Percentiles rank a stretch among this genome's conserved stretches.
Evolutionary conservation across 2,888 invertebrate genomes (phyloP).

Genomic region (Acleris sparsana): DNA sequence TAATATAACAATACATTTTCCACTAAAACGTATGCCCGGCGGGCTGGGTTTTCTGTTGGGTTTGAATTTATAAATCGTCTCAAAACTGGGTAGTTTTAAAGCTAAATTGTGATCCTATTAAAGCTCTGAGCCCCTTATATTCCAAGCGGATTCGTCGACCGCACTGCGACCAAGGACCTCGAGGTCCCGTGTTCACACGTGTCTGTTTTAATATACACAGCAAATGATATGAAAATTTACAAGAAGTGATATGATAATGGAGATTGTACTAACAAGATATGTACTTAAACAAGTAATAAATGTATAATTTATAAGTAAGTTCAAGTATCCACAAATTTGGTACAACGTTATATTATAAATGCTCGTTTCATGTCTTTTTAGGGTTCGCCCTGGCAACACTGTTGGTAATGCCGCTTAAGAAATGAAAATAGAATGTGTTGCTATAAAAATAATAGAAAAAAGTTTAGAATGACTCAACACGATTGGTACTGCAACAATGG

Average conservation of each 20-base stretch:
- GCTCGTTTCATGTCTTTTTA: conserved; percentile 79
- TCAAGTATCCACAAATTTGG: conserved; percentile 67
- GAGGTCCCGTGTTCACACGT: conserved; percentile 66
- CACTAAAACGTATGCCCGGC: conserved; percentile 72
- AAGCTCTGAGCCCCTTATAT: conserved; percentile 63
- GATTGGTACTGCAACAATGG: conserved; percentile 82
- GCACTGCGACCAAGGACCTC: conserved; percentile 52
- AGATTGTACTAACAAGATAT: conserved; percentile 82
- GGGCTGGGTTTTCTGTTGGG: conserved; percentile 43
- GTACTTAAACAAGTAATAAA: conserved; percentile 73
- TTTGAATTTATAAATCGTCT: conserved; percentile 58
- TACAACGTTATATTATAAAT: conserved; percentile 75
- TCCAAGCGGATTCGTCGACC: conserved; percentile 39
- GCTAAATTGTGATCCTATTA: conserved; percentile 60
- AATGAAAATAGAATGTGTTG: conserved; percentile 45
- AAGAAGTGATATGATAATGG: conserved; percentile 81
- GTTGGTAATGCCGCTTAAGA: conserved; percentile 47
- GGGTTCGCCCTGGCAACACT: conserved; percentile 70
- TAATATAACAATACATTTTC: conserved; percentile 62
- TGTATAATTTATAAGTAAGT: conserved; percentile 51
- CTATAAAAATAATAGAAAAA: conserved; percentile 44
- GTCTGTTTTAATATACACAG: conserved; percentile 64
- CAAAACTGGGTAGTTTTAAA: conserved; percentile 57
- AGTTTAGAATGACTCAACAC: conserved; percentile 72
- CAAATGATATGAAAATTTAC: conserved; percentile 82